phyloP scores from a whole-genome alignment of 2,113 vertebrate species.

The Strix aluco region DNA sequence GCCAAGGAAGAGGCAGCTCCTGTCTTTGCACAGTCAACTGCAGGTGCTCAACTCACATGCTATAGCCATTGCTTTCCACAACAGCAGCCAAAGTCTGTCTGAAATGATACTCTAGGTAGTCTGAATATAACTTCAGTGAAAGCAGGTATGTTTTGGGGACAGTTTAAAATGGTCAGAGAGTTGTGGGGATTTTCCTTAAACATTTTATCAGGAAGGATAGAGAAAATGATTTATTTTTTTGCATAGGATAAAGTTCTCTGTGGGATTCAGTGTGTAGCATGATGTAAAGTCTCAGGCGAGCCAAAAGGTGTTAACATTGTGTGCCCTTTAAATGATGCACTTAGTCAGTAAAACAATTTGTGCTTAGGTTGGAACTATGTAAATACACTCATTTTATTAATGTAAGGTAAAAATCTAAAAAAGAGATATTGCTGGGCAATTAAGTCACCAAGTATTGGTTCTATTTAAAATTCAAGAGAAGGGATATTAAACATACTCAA shows the following conservation, averaged over 20 bases:
- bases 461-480: constrained; percentile 39
- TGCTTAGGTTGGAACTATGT: constrained; percentile 48
- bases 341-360: not conserved
- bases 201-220: not conserved
- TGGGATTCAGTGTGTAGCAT: not conserved
- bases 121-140: not conserved
- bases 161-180: not conserved
- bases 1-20: not conserved
- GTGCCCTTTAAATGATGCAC: constrained; percentile 52
- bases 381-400: constrained; percentile 43
- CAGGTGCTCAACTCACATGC: not conserved
- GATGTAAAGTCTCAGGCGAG: constrained; percentile 39
- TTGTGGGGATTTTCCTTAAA: rapidly evolving
- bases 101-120: not conserved
- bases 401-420: constrained; percentile 40
- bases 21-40: not conserved
- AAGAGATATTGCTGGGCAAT: constrained; percentile 30
- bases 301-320: constrained; percentile 49
- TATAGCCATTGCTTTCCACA: not conserved
- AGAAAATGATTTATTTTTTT: constrained; percentile 7
- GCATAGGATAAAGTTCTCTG: not conserved
- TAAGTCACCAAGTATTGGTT: constrained; percentile 25
- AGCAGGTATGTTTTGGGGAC: not conserved
- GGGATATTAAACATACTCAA: constrained; percentile 42
- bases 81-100: not conserved